These are phyloP conservation scores for Anomalospiza imberbis DNA, from an alignment of 2,797 vertebrate species.

Conservation along the genomic window DNA sequence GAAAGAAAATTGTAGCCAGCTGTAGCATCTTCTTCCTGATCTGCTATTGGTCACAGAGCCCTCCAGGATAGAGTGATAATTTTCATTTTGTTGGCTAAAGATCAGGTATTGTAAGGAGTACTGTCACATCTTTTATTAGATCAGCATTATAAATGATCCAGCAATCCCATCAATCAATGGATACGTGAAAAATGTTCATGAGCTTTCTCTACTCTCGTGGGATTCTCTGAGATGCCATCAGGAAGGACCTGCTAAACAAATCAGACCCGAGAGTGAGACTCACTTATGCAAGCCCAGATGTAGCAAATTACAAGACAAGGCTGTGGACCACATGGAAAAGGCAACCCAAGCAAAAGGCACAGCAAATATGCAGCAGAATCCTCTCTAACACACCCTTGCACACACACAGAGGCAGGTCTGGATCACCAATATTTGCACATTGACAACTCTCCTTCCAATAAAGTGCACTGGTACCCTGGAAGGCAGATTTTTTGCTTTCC, in stretches of 20 bases:
- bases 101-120: not conserved
- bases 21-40: not conserved
- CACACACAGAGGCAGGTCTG: not conserved
- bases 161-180: not conserved
- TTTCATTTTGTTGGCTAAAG: not conserved
- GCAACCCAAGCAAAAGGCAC: not conserved
- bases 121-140: not conserved
- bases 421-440: not conserved
- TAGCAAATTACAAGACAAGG: not conserved
- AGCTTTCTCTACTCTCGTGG: not conserved
- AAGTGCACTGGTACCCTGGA: not conserved
- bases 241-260: not conserved
- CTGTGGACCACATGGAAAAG: not conserved
- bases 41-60: not conserved
- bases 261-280: not conserved
- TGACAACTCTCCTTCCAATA: not conserved
- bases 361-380: not conserved
- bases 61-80: not conserved
- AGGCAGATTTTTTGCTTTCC: not conserved
- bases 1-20: not conserved
- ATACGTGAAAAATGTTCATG: not conserved
- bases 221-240: not conserved
- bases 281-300: not conserved
- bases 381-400: not conserved
- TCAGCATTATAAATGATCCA: constrained; percentile 1